Evolutionary conservation across 2,888 invertebrate genomes (phyloP).

Genomic region (Syritta pipiens): DNA sequence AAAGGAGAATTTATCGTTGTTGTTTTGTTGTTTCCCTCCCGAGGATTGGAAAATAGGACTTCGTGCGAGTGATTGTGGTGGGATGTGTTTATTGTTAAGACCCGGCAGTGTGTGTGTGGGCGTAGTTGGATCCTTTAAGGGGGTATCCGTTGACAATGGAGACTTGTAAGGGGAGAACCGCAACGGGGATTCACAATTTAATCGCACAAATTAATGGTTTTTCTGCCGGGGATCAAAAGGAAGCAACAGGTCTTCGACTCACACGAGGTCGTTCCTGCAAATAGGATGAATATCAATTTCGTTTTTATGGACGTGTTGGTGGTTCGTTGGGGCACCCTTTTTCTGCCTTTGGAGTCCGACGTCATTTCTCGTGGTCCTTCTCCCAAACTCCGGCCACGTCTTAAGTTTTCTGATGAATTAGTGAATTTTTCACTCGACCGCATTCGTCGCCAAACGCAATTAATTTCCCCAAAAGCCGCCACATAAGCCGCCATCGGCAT

Average conservation of each 20-base stretch:
- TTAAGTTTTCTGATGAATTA: neutral
- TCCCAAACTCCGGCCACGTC: neutral
- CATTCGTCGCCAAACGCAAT: neutral
- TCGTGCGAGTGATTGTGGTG: constrained; percentile 12
- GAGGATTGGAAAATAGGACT: constrained; percentile 3
- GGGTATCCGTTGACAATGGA: constrained; percentile 24
- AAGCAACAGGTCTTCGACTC: constrained; percentile 29
- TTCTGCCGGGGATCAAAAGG: constrained; percentile 41
- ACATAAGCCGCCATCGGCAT: neutral
- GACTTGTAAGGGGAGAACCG: constrained; percentile 4
- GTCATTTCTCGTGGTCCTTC: neutral
- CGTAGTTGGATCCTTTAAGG: constrained; percentile 5
- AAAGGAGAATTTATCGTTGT: constrained; percentile 17
- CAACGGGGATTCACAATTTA: constrained; percentile 7
- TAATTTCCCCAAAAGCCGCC: neutral
- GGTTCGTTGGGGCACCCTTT: neutral
- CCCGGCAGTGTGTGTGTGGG: neutral
- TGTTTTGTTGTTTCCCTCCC: neutral
- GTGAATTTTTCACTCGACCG: neutral
- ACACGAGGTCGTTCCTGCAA: neutral
- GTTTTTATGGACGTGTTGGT: neutral
- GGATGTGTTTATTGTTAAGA: constrained; percentile 44
- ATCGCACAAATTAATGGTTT: constrained; percentile 52
- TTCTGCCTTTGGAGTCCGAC: too few species aligned
- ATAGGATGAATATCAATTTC: constrained; percentile 41